phyloP scores from a whole-genome alignment of 2,888 invertebrate genomes.

The Lasioglossum morio region DNA sequence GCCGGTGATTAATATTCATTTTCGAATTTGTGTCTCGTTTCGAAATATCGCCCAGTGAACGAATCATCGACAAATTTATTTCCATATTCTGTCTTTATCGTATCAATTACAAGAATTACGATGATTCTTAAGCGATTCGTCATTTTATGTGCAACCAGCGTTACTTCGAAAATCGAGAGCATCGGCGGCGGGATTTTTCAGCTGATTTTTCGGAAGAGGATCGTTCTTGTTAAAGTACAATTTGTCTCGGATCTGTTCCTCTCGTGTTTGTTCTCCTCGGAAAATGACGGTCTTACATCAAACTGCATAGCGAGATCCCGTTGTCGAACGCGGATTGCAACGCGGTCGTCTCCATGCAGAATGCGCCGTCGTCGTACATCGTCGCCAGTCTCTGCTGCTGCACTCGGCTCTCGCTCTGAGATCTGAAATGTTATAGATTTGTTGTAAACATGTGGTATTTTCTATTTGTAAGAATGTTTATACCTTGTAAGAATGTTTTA shows the following conservation, averaged over 20 bases:
- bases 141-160: not conserved
- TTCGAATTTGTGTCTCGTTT: not conserved
- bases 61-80: not conserved
- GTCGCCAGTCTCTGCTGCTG: constrained; percentile 81
- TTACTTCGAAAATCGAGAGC: not conserved
- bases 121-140: not conserved
- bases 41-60: not conserved
- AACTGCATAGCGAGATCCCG: constrained; percentile 80
- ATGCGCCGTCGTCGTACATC: constrained; percentile 82
- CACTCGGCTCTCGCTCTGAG: constrained; percentile 82
- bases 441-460: not conserved
- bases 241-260: not conserved
- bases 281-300: constrained; percentile 77
- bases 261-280: not conserved
- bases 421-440: constrained; percentile 70
- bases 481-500: no score
- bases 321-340: constrained; percentile 81
- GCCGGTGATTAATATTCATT: constrained; percentile 3
- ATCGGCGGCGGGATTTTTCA: constrained; percentile 21
- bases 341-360: constrained; percentile 83
- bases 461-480: no score
- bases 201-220: not conserved
- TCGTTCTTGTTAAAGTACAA: not conserved
- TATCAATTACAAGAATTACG: not conserved
- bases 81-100: not conserved